Percentiles rank a stretch among this genome's conserved stretches.
These are phyloP conservation scores for Girardia tigrina DNA, from an alignment of 2,888 invertebrate genomes.

Conservation along the genomic window DNA sequence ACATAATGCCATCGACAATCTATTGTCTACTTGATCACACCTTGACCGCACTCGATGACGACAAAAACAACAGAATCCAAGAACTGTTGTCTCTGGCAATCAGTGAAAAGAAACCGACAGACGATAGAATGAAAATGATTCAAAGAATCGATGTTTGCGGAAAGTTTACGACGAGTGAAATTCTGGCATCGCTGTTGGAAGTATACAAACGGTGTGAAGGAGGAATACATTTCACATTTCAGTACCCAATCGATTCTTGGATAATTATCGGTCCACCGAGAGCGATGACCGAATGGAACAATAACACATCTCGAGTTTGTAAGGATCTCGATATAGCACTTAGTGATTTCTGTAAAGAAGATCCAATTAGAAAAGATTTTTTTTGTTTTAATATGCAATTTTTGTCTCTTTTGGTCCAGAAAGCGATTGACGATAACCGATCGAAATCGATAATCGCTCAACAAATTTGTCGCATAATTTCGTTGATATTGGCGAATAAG, in stretches of 20 bases:
- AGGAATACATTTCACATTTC: conserved; percentile 1
- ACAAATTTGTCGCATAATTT: conserved; percentile 24
- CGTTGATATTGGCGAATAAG: conserved; percentile 18
- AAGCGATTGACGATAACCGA: conserved; percentile 20
- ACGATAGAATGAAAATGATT: conserved; percentile 13
- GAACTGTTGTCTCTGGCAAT: conserved; percentile 23
- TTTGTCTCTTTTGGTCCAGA: conserved; percentile 13
- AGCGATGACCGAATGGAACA: conserved; percentile 26
- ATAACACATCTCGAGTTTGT: neutral
- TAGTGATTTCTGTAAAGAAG: conserved; percentile 28
- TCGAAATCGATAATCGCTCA: conserved; percentile 17
- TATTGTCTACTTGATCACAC: conserved; percentile 24
- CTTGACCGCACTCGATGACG: neutral
- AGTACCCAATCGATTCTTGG: conserved; percentile 26
- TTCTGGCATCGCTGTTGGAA: conserved; percentile 26
- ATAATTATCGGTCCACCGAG: conserved; percentile 26
- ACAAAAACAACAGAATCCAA: conserved; percentile 25
- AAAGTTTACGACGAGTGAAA: conserved; percentile 19
- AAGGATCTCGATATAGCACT: conserved; percentile 26
- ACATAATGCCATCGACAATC: conserved; percentile 16
- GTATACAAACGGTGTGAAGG: conserved; percentile 29
- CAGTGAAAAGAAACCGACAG: conserved; percentile 25
- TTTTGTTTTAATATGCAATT: conserved; percentile 31
- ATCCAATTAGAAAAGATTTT: conserved; percentile 27
- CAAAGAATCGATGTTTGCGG: conserved; percentile 28